phyloP scores from a whole-genome alignment of 2,113 vertebrate species.

The Vulpes vulpes region DNA sequence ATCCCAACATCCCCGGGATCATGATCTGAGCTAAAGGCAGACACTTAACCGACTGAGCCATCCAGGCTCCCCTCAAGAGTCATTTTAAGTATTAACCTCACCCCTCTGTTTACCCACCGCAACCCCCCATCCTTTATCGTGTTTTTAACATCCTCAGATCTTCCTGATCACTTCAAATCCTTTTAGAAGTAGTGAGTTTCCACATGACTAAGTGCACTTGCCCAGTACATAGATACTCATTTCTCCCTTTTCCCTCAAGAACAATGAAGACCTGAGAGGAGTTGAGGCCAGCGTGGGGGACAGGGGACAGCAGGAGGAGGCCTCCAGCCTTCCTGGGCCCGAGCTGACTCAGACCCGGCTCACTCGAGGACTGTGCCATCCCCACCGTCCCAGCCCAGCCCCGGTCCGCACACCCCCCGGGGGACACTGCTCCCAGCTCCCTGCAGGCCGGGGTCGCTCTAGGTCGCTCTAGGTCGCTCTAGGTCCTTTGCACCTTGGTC shows the following conservation, averaged over 20 bases:
- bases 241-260: not conserved
- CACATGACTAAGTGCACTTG: not conserved
- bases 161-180: not conserved
- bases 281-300: not conserved
- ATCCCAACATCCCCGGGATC: no score
- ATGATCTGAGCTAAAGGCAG: no score
- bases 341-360: not conserved
- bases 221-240: no score
- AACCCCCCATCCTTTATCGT: not conserved
- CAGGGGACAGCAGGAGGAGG: not conserved
- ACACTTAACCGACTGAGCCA: no score
- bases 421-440: accelerated
- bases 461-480: not conserved
- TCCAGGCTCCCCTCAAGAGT: not conserved
- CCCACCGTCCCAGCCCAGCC: no score
- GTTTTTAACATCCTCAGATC: not conserved
- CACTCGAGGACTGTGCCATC: not conserved
- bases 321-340: not conserved
- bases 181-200: not conserved
- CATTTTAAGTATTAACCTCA: not conserved
- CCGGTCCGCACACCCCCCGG: accelerated
- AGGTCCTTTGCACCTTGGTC: not conserved
- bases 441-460: accelerated
- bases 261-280: not conserved
- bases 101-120: not conserved